These are phyloP conservation scores for Agrotis clavis DNA, from an alignment of 2,888 invertebrate genomes.

Conservation along the genomic window DNA sequence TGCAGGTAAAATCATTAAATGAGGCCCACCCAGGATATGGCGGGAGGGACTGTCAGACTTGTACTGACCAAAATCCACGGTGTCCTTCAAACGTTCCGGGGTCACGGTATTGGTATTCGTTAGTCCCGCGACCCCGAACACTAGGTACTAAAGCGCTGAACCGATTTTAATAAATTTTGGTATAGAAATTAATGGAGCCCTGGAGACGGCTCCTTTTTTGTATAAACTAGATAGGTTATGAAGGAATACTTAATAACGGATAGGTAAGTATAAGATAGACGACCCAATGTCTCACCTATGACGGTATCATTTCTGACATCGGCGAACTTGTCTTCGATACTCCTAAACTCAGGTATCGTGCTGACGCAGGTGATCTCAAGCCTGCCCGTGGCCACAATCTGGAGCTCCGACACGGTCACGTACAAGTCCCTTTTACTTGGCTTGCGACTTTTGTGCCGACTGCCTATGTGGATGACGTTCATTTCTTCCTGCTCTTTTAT, in stretches of 20 bases:
- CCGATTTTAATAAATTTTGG: no score
- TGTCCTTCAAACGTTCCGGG: no score
- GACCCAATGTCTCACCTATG: slow-evolving; percentile 89
- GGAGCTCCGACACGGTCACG: slow-evolving; percentile 93
- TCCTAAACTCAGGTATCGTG: slow-evolving; percentile 95
- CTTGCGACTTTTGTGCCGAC: slow-evolving; percentile 83
- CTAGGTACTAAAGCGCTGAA: no score
- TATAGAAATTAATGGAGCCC: no score
- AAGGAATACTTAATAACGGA: neutral
- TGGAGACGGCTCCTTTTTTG: no score
- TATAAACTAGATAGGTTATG: no score
- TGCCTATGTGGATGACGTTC: slow-evolving; percentile 76
- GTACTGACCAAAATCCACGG: no score
- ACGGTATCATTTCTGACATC: slow-evolving; percentile 94
- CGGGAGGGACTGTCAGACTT: no score
- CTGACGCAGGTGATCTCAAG: slow-evolving; percentile 94
- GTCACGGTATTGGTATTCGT: no score
- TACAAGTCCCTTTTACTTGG: slow-evolving; percentile 92
- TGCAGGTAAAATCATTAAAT: no score
- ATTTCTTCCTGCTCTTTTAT: slow-evolving; percentile 74
- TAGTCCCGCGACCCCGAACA: no score
- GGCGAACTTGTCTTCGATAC: slow-evolving; percentile 93
- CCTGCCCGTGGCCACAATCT: slow-evolving; percentile 93
- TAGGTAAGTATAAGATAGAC: neutral
- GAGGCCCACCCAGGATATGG: no score